Base-by-base conservation (phyloP, 1,140 invertebrate genomes). In the Papilio polytes region DNA sequence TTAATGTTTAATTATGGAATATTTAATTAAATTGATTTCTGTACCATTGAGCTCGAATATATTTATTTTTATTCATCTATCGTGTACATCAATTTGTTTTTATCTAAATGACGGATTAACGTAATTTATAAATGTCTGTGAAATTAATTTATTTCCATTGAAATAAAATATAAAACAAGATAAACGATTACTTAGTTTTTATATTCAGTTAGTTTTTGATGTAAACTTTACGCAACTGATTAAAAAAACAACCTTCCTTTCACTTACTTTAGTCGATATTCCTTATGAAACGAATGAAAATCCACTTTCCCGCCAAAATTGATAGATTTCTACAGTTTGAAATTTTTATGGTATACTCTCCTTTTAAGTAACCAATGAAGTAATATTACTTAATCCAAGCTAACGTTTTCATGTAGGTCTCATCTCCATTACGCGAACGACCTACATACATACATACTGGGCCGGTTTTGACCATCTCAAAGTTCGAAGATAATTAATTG, bases 381-480 rank as follows among this genome's bases (percentile, higher is more conserved):
- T 48, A 76, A 76, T 12, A 53, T 18, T 76, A 76, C 72, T 44
- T 73, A 73, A 73, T 44, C 72, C 41, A 73, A 20, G 15, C 18
- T 73, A 36, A 15, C 15, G 36, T 41, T 41, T 41, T 41, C 36
- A 72, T n/a, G 36, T 41, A 2, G 15, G 72, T 26, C 46, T 31
- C 74, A 76, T 76, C 74, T 76, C 18, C 72, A 41, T 72, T 74
- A 74, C 73, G 36, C n/a, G 41, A 41, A 7, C 12, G 74, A 76
- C 74, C 74, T 10, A 48, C 46, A 53, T 76, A 76, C 74, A 46
- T 10, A 48, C 46, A 53, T 76, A 1, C 20, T 48, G 44, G 74
- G 74, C 74, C 74, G 74, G 74, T 76, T 76, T 51, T 51, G 74
- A 46, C 20, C 44, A 76, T 76, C 74, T 76, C 44, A 51, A 51